Evolutionary conservation across 1,140 invertebrate genomes (phyloP).

Genomic region (Pygmarrhopalites habei): DNA sequence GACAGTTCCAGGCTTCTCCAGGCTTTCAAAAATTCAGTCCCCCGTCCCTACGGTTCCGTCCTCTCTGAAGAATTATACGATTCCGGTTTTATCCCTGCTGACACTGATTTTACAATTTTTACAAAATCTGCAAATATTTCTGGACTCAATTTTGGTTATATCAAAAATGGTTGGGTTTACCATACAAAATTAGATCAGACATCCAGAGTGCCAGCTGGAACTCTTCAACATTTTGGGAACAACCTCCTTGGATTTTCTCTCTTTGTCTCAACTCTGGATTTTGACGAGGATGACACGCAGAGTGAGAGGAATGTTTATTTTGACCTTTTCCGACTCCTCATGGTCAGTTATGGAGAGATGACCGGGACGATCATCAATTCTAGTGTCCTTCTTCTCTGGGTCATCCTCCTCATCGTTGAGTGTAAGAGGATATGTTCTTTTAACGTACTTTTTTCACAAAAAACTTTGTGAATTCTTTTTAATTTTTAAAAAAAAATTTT

Average conservation of each 20-base stretch:
- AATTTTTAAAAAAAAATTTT: too few species aligned
- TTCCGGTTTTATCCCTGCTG: constrained; percentile 81
- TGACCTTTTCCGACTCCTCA: constrained; percentile 64
- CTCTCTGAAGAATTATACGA: constrained; percentile 92
- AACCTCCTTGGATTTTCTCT: constrained; percentile 44
- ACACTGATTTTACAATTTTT: constrained; percentile 93
- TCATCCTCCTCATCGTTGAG: neutral
- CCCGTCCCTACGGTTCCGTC: constrained; percentile 81
- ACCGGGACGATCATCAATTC: constrained; percentile 49
- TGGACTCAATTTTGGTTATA: constrained; percentile 86
- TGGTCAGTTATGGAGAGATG: constrained; percentile 50
- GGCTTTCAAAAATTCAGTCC: constrained; percentile 71
- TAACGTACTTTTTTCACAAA: too few species aligned
- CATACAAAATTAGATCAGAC: constrained; percentile 73
- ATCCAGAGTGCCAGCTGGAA: constrained; percentile 48
- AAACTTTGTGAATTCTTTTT: too few species aligned
- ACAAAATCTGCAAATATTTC: constrained; percentile 70
- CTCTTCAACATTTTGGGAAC: constrained; percentile 49
- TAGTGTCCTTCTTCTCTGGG: neutral
- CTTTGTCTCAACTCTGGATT: constrained; percentile 41
- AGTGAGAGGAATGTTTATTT: constrained; percentile 63
- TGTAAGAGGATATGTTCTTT: neutral
- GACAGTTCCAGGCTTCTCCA: constrained; percentile 43
- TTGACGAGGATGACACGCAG: constrained; percentile 41
- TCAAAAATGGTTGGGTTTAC: constrained; percentile 85